A percentile compares a stretch with the other conserved stretches of the same genome.
Evolutionary conservation across 35 echinoderm and acorn worm genomes (phyloP).

Genomic region (Heliocidaris tuberculata): DNA sequence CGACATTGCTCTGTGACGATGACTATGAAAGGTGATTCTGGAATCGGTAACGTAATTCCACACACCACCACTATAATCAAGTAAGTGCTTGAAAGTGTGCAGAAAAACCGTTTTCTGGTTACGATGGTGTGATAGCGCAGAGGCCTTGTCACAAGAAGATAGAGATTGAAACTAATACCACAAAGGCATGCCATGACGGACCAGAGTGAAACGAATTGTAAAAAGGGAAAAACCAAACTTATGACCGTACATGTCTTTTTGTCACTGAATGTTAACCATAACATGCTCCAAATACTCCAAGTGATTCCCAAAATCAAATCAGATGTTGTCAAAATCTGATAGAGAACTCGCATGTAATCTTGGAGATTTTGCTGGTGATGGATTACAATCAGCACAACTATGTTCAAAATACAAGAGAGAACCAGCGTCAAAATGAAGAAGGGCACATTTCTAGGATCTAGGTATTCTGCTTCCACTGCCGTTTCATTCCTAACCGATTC

Average conservation of each 20-base stretch:
- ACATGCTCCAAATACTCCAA: not conserved
- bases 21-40: not conserved
- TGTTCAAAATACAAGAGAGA: not conserved
- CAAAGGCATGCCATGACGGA: not conserved
- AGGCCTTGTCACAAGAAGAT: not conserved
- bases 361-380: constrained; percentile 15
- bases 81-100: not conserved
- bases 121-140: constrained; percentile 25
- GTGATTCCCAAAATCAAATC: not conserved
- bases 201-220: not conserved
- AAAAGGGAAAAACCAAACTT: not conserved
- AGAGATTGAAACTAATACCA: not conserved
- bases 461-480: not conserved
- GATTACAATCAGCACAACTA: not conserved
- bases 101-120: not conserved
- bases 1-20: not conserved
- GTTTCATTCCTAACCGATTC: not conserved
- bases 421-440: not conserved
- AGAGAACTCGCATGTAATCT: not conserved
- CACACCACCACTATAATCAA: not conserved
- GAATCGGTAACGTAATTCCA: not conserved
- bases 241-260: not conserved
- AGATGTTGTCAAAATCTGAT: not conserved
- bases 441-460: not conserved
- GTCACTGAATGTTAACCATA: not conserved